Evolutionary conservation across 92 coral and sea anemone species (phyloP), one percentile per base, ranked within the genome.

Genomic region (Zoanthus sociatus): DNA sequence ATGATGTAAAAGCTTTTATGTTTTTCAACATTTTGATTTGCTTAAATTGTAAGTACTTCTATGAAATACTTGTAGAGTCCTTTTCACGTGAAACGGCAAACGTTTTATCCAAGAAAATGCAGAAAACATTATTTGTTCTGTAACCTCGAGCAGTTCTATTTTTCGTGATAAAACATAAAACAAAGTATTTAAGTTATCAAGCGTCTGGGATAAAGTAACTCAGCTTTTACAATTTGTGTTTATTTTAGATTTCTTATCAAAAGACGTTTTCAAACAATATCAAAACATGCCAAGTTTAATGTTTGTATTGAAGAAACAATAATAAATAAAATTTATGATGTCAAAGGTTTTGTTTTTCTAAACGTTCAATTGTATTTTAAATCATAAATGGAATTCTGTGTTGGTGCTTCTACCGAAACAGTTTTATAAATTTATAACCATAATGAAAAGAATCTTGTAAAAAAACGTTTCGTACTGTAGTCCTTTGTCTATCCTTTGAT

Each of bases 271-370:
- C 64, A 66, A 81, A 81, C 66, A 45, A 73, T 74, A n/a, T 20
- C 45, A 81, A 81, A 81, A 81, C 63, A 81, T 17, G 63, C 30
- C 55, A 66, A 50, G 15, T n/a, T 15, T 47, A 45, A 81, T 81
- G 85, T 81, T 81, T 81, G 45, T 32, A 66, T 66, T 66, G 10
- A 8, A 6, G 32, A 13, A 81, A 64, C 5, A 68, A 81, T 63
- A 66, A 64, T 17, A 67, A 64, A 46, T 47, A 55, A 47, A 66
- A 46, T 21, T 8, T 81, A 15, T 3, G 1, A 45, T 42, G 61
- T 47, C 47, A 81, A 47, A 46, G 47, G 37, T 67, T 67, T 9
- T 17, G 20, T n/a, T 60, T 13, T 17, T n/a, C 8, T 63, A 5
- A 63, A 61, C 17, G 21, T 18, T 16, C 68, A 61, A 18, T 58